phyloP scores from a whole-genome alignment of 2,113 vertebrate species.

The Propithecus coquereli region DNA sequence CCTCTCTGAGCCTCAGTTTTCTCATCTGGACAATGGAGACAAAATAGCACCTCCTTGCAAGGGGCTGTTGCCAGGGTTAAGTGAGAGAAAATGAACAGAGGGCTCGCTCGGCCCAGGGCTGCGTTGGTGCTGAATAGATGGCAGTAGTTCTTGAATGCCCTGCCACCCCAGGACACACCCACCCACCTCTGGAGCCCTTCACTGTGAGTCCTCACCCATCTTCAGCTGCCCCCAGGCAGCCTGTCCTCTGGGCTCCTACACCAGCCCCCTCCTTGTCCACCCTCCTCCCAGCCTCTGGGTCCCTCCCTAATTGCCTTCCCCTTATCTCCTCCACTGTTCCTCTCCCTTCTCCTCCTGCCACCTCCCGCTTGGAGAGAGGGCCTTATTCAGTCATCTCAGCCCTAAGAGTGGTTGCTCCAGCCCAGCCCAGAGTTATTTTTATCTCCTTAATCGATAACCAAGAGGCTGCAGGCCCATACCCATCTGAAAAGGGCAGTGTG shows the following conservation, averaged over 20 bases:
- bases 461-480: not conserved
- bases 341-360: not conserved
- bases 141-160: not conserved
- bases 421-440: constrained; percentile 46
- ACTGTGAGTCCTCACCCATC: not conserved
- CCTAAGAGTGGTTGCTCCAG: not conserved
- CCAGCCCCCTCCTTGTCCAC: not conserved
- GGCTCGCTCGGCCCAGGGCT: not conserved
- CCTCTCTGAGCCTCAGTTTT: not conserved
- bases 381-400: constrained; percentile 20
- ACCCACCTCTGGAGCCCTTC: not conserved
- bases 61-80: not conserved
- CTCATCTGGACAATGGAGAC: not conserved
- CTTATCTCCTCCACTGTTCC: not conserved
- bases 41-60: not conserved
- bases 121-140: not conserved
- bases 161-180: not conserved
- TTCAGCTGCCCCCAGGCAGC: not conserved
- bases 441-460: constrained; percentile 53
- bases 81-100: not conserved
- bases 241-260: not conserved
- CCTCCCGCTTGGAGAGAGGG: not conserved
- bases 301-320: not conserved
- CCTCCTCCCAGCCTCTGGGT: not conserved
- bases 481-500: not conserved